Evolutionary conservation across 2,797 vertebrate species (phyloP), one percentile per base, ranked within the genome.

Genomic region (Sebastes diaconus): DNA sequence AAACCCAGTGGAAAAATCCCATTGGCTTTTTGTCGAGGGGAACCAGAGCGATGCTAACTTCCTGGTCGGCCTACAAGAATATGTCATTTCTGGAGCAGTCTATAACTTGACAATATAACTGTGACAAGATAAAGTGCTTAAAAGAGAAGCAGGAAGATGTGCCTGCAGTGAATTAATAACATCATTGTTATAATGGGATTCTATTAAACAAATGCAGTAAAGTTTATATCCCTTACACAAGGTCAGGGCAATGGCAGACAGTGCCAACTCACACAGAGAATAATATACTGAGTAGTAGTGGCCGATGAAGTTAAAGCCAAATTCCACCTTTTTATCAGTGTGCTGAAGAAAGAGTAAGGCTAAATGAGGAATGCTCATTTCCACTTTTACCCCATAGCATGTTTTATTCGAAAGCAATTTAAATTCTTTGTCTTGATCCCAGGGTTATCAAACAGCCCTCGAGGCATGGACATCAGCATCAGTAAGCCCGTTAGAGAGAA

Each of bases 401-500:
- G 59, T 83, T 84, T 73, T 14, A 80, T 61, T 72, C 16, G 7
- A 71, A 77, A 57, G 63, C 57, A 14, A n/a, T 71, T 75, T 46
- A 55, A 67, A 64, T 64, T 29, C 5, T 58, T 69, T 68, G 67
- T 82, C 36, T 77, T 72, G 42, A 77, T 75, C 27, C 30, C 6
- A 13, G 36, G 24, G 34, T 75, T 59, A 25, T 72, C 30, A 69
- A 67, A 61, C 29, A 34, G 18, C 13, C 46, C 32, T 30, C 4
- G 1, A 60, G 36, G 34, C 72, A 30, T n/a, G 22, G 22, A 34
- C 39, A 70, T 60, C 63, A 57, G 54, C 68, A 18, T 55, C 58
- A 67, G 39, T 29, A 14, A 70, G 55, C 8, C 54, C 13, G 60
- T 67, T 30, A 46, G 22, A 69, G 20, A 69, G 8, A 54, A 24